phyloP scores from a whole-genome alignment of 2,113 vertebrate species.

The Jaculus jaculus region DNA sequence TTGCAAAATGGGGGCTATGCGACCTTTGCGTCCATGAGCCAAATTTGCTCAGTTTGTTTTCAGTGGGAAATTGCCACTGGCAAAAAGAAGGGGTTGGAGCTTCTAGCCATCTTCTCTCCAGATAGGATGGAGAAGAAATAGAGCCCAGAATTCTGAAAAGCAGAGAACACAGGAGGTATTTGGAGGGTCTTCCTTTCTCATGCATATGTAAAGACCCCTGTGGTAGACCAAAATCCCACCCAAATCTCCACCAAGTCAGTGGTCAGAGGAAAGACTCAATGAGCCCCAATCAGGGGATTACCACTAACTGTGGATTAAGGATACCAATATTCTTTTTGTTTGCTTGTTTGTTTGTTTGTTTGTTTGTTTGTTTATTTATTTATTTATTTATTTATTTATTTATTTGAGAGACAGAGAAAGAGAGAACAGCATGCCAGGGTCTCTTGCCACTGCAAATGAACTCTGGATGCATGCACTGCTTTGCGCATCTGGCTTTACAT shows the following conservation, averaged over 20 bases:
- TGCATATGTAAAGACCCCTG: background rate
- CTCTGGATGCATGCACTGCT: no score
- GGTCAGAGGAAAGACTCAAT: background rate
- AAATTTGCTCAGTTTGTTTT: conserved; percentile 25
- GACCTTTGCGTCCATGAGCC: background rate
- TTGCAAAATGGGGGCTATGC: background rate
- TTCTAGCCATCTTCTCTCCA: conserved; percentile 67
- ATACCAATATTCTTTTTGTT: conserved; percentile 26
- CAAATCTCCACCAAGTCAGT: background rate
- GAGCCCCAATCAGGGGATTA: background rate
- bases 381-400: no score
- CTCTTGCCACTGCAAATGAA: no score
- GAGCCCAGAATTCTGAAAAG: background rate
- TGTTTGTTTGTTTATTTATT: no score
- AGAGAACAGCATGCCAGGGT: no score
- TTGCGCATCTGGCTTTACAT: no score
- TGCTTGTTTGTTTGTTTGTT: no score
- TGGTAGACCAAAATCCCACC: background rate
- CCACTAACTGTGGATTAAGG: conserved; percentile 46
- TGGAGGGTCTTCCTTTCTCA: background rate
- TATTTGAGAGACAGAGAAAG: no score
- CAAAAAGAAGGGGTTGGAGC: background rate
- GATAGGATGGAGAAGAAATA: conserved; percentile 69
- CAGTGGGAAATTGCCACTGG: background rate
- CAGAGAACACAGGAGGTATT: background rate